phyloP scores from a whole-genome alignment of 2,888 invertebrate genomes.

The Idaea straminata region DNA sequence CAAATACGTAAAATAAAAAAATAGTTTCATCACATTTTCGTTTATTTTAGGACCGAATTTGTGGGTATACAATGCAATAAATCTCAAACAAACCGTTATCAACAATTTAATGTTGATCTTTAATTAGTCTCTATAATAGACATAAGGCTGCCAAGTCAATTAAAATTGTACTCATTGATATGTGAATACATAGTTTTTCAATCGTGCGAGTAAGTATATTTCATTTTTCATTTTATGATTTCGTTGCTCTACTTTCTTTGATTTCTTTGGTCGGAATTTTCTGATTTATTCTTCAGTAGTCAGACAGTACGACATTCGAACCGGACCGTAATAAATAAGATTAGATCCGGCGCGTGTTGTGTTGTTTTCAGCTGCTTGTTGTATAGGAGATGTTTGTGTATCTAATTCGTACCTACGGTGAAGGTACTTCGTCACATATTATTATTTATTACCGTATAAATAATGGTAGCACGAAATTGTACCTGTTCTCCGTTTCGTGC shows the following conservation, averaged over 20 bases:
- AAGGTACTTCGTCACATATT: neutral
- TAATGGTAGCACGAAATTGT: neutral
- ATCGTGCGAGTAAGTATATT: neutral
- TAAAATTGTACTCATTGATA: slow-evolving; percentile 1
- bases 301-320: slow-evolving; percentile 33
- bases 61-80: neutral
- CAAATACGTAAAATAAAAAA: neutral
- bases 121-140: neutral
- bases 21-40: neutral
- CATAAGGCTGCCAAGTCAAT: neutral
- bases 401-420: neutral
- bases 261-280: slow-evolving; percentile 30
- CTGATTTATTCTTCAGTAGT: slow-evolving; percentile 56
- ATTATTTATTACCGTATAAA: neutral
- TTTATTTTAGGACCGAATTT: neutral
- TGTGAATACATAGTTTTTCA: neutral
- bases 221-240: neutral
- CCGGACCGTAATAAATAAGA: slow-evolving; percentile 41
- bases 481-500: neutral
- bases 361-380: slow-evolving; percentile 6
- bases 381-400: neutral
- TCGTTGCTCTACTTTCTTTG: slow-evolving; percentile 1
- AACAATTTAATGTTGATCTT: neutral
- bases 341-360: slow-evolving; percentile 44
- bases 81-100: neutral